A percentile compares a stretch with the other conserved stretches of the same genome.
These are phyloP conservation scores for Eupithecia vulgata DNA, from an alignment of 2,888 invertebrate species.

Conservation along the genomic window DNA sequence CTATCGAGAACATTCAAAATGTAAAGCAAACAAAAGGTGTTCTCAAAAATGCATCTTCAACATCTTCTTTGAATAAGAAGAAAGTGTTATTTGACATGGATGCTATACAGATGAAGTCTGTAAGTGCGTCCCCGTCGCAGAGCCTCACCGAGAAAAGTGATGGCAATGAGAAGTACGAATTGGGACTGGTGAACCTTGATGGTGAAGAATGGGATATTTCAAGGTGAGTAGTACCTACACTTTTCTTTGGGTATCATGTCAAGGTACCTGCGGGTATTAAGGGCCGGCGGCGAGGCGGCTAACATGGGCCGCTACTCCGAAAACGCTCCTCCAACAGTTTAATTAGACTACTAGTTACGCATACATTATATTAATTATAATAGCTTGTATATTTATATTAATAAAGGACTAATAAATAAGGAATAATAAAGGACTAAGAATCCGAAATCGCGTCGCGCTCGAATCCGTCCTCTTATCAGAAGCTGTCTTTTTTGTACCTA, in stretches of 20 bases:
- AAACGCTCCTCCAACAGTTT: no score
- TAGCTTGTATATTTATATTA: no score
- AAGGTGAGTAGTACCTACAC: slow-evolving; percentile 61
- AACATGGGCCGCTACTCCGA: no score
- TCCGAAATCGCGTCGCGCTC: no score
- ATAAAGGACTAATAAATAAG: no score
- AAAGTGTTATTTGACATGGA: slow-evolving; percentile 87
- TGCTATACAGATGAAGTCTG: slow-evolving; percentile 80
- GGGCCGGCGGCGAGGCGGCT: no score
- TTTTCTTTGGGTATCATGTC: not conserved
- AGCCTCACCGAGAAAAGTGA: slow-evolving; percentile 74
- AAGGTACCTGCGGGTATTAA: no score
- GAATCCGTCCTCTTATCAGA: no score
- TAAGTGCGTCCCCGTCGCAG: slow-evolving; percentile 81
- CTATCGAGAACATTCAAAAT: slow-evolving; percentile 58
- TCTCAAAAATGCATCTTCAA: slow-evolving; percentile 83
- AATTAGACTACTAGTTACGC: no score
- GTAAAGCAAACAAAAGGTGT: slow-evolving; percentile 81
- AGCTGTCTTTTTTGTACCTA: no score
- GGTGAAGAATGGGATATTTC: slow-evolving; percentile 83
- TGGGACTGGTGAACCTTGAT: slow-evolving; percentile 73
- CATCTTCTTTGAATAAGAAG: slow-evolving; percentile 84
- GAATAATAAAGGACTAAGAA: no score
- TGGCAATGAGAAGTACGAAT: slow-evolving; percentile 67
- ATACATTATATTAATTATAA: no score